A percentile compares a stretch with the other conserved stretches of the same genome.
These are phyloP conservation scores for Muscicapa striata DNA, from an alignment of 2,797 vertebrate genomes.

Conservation along the genomic window DNA sequence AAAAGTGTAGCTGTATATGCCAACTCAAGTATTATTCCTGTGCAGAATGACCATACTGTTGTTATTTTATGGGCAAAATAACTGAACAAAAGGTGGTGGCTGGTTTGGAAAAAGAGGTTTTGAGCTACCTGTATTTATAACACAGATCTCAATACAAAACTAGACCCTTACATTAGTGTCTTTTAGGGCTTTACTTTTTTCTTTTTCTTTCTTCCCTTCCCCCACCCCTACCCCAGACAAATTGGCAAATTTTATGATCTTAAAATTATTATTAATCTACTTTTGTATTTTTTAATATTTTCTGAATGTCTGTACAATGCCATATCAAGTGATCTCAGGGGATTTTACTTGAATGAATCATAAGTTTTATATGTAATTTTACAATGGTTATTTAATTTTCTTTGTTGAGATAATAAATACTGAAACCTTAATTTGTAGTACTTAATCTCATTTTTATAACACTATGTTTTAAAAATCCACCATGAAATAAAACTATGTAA, in stretches of 20 bases:
- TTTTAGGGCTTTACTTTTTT: not conserved
- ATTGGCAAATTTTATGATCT: not conserved
- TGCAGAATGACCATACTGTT: not conserved
- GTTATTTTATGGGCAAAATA: not conserved
- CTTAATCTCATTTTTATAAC: not conserved
- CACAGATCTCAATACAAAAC: not conserved
- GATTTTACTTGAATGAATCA: not conserved
- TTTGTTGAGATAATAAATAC: not conserved
- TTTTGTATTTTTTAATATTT: not conserved
- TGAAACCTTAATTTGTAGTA: not conserved
- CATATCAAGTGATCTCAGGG: not conserved
- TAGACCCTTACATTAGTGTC: not conserved
- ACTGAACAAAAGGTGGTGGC: not conserved
- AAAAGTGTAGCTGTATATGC: not conserved
- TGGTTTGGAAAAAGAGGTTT: not conserved
- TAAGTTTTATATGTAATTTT: not conserved
- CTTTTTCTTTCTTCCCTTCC: not conserved
- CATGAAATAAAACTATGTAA: constrained; percentile 37
- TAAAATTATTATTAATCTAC: not conserved
- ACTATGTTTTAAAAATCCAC: not conserved
- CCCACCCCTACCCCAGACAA: rapidly evolving
- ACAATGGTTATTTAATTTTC: not conserved
- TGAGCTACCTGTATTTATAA: not conserved
- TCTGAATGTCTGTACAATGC: not conserved
- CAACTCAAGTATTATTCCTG: not conserved